Evolutionary conservation across 2,797 vertebrate genomes (phyloP).

Genomic region (Coregonus ussuriensis): DNA sequence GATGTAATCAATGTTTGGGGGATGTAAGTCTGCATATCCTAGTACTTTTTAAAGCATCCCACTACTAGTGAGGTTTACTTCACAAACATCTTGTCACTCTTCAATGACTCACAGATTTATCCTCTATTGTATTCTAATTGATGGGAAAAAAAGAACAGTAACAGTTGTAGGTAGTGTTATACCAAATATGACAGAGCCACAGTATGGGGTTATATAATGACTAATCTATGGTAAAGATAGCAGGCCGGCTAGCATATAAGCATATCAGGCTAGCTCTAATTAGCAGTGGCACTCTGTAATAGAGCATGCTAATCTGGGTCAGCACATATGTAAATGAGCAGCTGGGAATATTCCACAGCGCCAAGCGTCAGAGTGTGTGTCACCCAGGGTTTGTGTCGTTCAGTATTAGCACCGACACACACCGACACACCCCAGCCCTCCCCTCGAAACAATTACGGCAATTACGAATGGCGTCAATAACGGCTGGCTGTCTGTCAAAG

Average conservation of each 20-base stretch:
- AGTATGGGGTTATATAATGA: background rate
- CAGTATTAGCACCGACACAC: slow-evolving; percentile 10
- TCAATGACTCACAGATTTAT: background rate
- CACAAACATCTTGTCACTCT: too few relatives aligned
- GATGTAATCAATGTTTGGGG: background rate
- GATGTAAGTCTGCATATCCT: too few relatives aligned
- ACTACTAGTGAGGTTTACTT: too few relatives aligned
- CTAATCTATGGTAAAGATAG: background rate
- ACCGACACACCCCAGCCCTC: background rate
- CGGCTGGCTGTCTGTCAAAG: background rate
- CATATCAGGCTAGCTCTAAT: background rate
- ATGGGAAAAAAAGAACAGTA: background rate
- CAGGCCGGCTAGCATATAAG: background rate
- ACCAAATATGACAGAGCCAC: background rate
- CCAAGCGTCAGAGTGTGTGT: slow-evolving; percentile 5
- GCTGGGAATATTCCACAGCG: background rate
- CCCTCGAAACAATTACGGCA: slow-evolving; percentile 11
- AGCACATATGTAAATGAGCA: slow-evolving; percentile 3
- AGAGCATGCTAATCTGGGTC: slow-evolving; percentile 14
- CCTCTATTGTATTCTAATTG: background rate
- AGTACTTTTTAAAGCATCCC: too few relatives aligned
- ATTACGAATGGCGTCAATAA: slow-evolving; percentile 15
- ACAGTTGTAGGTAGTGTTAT: background rate
- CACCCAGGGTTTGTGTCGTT: background rate
- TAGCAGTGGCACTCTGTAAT: slow-evolving; percentile 9